Conservation (phyloP, 2,797 vertebrate species). For the Peromyscus aztecus region DNA sequence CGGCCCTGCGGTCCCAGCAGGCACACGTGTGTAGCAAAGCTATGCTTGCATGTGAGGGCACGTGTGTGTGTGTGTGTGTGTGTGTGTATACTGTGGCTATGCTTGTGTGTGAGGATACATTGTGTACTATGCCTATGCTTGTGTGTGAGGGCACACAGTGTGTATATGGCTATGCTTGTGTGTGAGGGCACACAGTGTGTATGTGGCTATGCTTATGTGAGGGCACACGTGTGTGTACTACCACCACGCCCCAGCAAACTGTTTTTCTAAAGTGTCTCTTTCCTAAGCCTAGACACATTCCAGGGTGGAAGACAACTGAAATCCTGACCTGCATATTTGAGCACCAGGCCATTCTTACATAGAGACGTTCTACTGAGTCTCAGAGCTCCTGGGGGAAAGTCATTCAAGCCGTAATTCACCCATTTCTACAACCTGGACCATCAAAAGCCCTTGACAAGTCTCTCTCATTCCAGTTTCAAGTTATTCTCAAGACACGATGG, state of each 20-base stretch:
- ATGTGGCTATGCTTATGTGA: not conserved
- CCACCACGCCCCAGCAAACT: not conserved
- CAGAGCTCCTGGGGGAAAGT: not conserved
- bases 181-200: not conserved
- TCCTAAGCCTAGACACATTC: not conserved
- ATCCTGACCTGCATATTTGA: not conserved
- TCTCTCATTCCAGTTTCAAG: conserved; percentile 32
- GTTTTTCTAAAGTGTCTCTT: not conserved
- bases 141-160: not conserved
- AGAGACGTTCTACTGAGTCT: not conserved
- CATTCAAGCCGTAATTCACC: not conserved
- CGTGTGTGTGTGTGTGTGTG: no score
- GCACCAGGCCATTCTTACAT: not conserved
- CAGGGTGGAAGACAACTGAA: conserved; percentile 18
- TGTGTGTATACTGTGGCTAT: no score
- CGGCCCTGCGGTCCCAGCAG: no score
- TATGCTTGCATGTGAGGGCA: not conserved
- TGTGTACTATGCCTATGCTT: not conserved
- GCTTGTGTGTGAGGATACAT: not conserved
- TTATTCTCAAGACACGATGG: not conserved
- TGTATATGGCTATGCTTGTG: not conserved
- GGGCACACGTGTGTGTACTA: not conserved
- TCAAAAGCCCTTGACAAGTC: not conserved
- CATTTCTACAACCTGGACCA: not conserved
- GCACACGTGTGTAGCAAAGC: not conserved